phyloP scores from a whole-genome alignment of 2,113 vertebrate genomes.

The Bostrychus sinensis region DNA sequence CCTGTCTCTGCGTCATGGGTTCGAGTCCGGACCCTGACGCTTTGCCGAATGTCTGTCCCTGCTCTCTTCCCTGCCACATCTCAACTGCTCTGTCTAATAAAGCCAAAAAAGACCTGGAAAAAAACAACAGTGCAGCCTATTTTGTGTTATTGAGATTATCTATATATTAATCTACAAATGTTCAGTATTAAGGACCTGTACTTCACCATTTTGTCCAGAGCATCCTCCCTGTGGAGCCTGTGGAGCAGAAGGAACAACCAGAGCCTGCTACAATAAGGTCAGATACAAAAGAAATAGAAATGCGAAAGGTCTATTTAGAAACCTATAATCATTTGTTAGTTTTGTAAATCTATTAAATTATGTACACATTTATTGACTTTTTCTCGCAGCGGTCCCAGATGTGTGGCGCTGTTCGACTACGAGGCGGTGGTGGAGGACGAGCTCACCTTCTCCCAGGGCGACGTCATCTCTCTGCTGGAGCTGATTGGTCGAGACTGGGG shows the following conservation, averaged over 20 bases:
- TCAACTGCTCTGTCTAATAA: too few species aligned
- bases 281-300: background rate
- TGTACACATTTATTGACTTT: background rate
- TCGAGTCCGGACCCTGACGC: too few species aligned
- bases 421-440: constrained; percentile 88
- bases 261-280: constrained; percentile 73
- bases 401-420: constrained; percentile 86
- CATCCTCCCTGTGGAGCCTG: constrained; percentile 46
- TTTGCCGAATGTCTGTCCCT: too few species aligned
- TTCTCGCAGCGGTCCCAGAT: constrained; percentile 76
- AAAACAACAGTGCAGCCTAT: too few species aligned
- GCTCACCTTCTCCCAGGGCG: constrained; percentile 90
- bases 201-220: constrained; percentile 50
- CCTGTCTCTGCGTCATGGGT: too few species aligned
- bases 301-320: too few species aligned
- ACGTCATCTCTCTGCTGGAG: constrained; percentile 84
- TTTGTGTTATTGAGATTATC: too few species aligned
- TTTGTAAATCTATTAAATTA: background rate
- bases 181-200: too few species aligned
- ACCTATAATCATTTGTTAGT: too few species aligned
- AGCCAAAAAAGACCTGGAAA: too few species aligned
- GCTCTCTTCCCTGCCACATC: too few species aligned
- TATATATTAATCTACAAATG: too few species aligned
- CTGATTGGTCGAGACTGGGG: constrained; percentile 88
- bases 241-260: constrained; percentile 66